These are phyloP conservation scores for Spinus pinus DNA, from an alignment of 2,797 vertebrate species.

Conservation along the genomic window DNA sequence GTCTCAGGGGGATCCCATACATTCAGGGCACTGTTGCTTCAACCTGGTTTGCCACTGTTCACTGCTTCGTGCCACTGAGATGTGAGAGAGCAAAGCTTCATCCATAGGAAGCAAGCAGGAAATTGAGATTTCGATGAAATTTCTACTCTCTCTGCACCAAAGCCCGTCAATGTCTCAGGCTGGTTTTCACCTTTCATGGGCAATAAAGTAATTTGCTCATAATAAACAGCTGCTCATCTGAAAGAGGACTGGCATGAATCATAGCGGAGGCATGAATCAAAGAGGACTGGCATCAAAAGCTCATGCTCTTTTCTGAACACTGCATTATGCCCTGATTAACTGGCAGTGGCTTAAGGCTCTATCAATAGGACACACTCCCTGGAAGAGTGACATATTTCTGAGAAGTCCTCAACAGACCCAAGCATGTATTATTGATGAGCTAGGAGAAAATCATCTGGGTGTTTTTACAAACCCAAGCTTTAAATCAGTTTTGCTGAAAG, in stretches of 20 bases:
- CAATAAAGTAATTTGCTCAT: not conserved
- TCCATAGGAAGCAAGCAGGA: not conserved
- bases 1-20: too few species aligned
- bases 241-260: slow-evolving; percentile 4
- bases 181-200: not conserved
- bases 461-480: not conserved
- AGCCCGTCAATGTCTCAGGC: not conserved
- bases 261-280: not conserved
- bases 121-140: not conserved
- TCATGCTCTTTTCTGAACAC: not conserved
- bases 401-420: not conserved
- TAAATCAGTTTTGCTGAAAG: not conserved
- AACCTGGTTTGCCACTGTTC: not conserved
- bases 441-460: not conserved
- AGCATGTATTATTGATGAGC: not conserved
- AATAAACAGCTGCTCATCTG: not conserved
- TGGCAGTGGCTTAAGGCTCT: slow-evolving; percentile 14
- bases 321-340: slow-evolving; percentile 2
- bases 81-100: not conserved
- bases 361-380: not conserved
- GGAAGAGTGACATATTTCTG: not conserved
- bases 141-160: not conserved
- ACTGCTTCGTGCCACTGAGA: not conserved
- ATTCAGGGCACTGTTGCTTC: not conserved
- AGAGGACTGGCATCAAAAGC: slow-evolving; percentile 5